Base-by-base conservation (phyloP, 2,888 invertebrate species). In the Tetragnatha montana region DNA sequence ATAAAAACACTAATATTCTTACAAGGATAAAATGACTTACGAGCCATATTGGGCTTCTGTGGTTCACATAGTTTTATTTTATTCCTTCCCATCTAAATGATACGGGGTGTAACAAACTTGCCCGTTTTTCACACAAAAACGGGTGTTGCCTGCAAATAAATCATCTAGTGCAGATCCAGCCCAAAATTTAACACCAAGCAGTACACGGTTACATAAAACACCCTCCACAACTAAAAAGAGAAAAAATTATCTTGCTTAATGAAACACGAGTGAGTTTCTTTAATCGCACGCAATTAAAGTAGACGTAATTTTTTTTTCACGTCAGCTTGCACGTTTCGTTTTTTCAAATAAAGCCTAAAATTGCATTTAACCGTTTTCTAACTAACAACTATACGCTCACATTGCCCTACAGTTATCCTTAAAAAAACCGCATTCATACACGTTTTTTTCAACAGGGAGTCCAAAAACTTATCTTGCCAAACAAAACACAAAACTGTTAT, bases 401-500 rank as follows among this genome's bases (percentile, higher is more conserved):
- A 60, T 8, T 60, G 60, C 60, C 12, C 17, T 0, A 60, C 10
- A 17, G 17, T 60, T 60, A 7, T 10, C 17, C 60, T 4, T 60
- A 7, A 60, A 60, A 60, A 60, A 17, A 17, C 7, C 12, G 12
- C 4, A 4, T 60, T 17, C 4, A 60, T 60, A 8, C 12, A 60
- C 12, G 12, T 60, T 17, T 17, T 60, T 60, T 35, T 17, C 60
- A 60, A 60, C 17, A 60, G 4, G 10, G 17, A 17, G 60, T 60
- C 60, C 60, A 60, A 17, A 10, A 60, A 12, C 60, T 60, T 60
- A 60, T 60, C 60, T 6, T 35, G 81, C 21, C 35, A 22, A 60
- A 47, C n/a, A 51, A 51, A 50, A 82, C 8, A 82, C 49, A 82
- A 74, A 76, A 82, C 19, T 83, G 75, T 83, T 83, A 83, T 74